Evolutionary conservation across 2,888 invertebrate genomes (phyloP).

Genomic region (Drosophila trichaetosa): DNA sequence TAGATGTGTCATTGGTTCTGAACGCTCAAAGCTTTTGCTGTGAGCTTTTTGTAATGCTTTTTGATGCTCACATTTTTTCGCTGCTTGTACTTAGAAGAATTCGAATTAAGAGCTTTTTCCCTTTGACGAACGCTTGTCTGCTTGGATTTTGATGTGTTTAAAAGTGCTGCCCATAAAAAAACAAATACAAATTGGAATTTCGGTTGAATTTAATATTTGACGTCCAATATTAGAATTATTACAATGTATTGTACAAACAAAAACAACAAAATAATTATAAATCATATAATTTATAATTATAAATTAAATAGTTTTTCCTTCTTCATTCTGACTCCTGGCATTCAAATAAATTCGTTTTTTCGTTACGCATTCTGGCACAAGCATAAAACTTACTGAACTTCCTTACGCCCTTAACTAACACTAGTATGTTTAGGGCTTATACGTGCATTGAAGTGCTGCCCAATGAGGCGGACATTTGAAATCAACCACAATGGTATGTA

Average conservation of each 20-base stretch:
- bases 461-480: not conserved
- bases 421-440: not conserved
- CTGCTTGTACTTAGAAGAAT: not conserved
- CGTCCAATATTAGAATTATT: constrained; percentile 29
- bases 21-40: not conserved
- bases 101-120: fast-evolving
- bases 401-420: not conserved
- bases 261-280: constrained; percentile 57
- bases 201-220: constrained; percentile 22
- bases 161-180: constrained; percentile 41
- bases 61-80: not conserved
- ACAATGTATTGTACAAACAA: constrained; percentile 53
- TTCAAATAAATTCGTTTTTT: not conserved
- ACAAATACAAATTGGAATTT: constrained; percentile 14
- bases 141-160: not conserved
- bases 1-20: not conserved
- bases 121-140: not conserved
- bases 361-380: not conserved
- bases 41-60: not conserved
- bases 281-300: constrained; percentile 3
- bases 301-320: not conserved
- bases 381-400: not conserved
- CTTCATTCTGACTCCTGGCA: not conserved
- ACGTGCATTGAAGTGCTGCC: not conserved
- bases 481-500: not conserved